These are phyloP conservation scores for Xenus cinereus DNA, from an alignment of 2,113 vertebrate species.

Conservation along the genomic window DNA sequence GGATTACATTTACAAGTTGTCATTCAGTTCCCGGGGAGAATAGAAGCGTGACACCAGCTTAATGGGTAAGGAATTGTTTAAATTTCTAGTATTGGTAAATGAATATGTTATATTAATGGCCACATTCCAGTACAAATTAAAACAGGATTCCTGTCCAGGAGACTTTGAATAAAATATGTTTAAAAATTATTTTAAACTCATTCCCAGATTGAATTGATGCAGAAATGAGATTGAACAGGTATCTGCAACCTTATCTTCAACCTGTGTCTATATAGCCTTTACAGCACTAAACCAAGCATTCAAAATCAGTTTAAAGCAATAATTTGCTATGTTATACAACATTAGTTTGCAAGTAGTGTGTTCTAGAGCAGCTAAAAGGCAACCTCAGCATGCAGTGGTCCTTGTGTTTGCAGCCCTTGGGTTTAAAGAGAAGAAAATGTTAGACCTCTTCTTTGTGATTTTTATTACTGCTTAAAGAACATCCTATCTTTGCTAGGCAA, in stretches of 20 bases:
- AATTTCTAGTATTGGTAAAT: neutral
- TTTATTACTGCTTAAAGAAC: neutral
- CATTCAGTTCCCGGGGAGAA: neutral
- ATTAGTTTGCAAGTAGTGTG: neutral
- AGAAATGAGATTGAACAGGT: neutral
- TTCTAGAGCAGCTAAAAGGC: neutral
- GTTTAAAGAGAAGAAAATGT: neutral
- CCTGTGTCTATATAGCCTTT: neutral
- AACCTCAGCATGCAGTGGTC: neutral
- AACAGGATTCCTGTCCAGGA: neutral
- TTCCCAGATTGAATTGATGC: neutral
- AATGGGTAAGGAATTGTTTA: neutral
- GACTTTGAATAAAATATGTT: neutral
- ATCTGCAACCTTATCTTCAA: neutral
- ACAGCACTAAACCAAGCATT: neutral
- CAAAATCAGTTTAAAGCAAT: neutral
- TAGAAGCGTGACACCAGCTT: neutral
- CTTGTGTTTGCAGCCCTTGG: neutral
- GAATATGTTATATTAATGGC: neutral
- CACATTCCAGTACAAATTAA: neutral
- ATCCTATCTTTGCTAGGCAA: neutral
- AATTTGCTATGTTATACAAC: neutral
- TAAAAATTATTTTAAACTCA: neutral
- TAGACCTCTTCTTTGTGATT: neutral
- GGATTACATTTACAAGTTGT: neutral